Conservation (phyloP, 2,888 invertebrate species). For the Acholoe squamosa region DNA sequence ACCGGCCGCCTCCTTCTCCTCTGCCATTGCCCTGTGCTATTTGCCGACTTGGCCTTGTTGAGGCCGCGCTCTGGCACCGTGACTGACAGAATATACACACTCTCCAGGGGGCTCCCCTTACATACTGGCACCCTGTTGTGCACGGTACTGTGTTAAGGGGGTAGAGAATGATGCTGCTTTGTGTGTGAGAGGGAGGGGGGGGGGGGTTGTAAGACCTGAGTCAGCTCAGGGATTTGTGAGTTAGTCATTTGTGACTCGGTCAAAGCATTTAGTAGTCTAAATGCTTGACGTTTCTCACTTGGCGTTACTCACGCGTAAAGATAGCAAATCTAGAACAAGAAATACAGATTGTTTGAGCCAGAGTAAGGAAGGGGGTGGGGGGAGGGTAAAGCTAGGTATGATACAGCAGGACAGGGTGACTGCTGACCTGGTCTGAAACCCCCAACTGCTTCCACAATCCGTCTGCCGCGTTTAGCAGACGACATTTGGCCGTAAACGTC, state of each 20-base stretch:
- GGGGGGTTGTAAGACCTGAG: background rate
- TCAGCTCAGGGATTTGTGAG: slow-evolving; percentile 3
- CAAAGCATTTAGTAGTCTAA: no score
- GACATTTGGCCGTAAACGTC: background rate
- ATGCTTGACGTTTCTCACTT: no score
- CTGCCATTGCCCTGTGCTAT: no score
- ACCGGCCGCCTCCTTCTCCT: no score
- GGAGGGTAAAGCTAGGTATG: background rate
- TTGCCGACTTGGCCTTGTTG: no score
- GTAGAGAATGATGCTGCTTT: no score
- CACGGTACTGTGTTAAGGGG: background rate
- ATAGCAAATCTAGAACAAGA: background rate
- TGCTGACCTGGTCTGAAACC: background rate
- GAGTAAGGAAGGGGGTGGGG: background rate
- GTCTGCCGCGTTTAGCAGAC: background rate
- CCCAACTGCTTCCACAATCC: background rate
- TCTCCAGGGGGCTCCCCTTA: background rate
- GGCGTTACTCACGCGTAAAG: no score
- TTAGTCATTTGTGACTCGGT: background rate
- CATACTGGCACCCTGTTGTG: background rate
- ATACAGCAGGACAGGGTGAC: background rate
- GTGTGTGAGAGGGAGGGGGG: no score
- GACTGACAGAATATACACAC: slow-evolving; percentile 27
- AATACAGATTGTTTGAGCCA: no score
- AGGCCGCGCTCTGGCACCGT: background rate